Percentiles rank a stretch among this genome's conserved stretches.
Evolutionary conservation across 2,113 vertebrate species (phyloP).

Genomic region (Thamnaconus septentrionalis): DNA sequence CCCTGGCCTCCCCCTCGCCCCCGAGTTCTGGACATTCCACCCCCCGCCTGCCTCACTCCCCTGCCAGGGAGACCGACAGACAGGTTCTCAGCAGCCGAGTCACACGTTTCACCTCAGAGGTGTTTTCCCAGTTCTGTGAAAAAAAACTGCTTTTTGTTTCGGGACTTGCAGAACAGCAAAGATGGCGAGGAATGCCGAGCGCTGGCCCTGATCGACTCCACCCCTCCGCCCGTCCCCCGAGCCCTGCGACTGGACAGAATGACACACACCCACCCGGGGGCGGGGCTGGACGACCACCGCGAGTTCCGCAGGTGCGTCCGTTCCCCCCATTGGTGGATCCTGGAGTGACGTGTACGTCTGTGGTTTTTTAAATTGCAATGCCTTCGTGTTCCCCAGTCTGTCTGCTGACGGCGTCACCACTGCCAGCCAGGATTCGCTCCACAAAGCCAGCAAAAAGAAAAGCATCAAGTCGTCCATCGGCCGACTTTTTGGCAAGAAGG

Average conservation of each 20-base stretch:
- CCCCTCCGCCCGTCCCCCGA: slow-evolving; percentile 84
- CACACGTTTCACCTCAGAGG: not conserved
- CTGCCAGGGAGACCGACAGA: slow-evolving; percentile 84
- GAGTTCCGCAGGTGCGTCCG: slow-evolving; percentile 82
- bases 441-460: slow-evolving; percentile 94
- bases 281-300: slow-evolving; percentile 84
- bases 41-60: slow-evolving; percentile 86
- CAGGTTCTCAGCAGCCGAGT: slow-evolving; percentile 60
- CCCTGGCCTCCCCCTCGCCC: slow-evolving; percentile 87
- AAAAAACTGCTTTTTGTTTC: not conserved
- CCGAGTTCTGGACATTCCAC: slow-evolving; percentile 92
- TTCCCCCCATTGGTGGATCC: too few species aligned
- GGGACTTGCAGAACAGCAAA: slow-evolving; percentile 81
- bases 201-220: slow-evolving; percentile 84
- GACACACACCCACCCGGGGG: slow-evolving; percentile 88
- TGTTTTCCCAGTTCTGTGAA: not conserved
- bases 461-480: slow-evolving; percentile 95
- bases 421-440: slow-evolving; percentile 87
- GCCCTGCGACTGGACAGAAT: slow-evolving; percentile 86
- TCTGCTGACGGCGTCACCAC: slow-evolving; percentile 79
- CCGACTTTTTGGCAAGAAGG: slow-evolving; percentile 92
- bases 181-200: slow-evolving; percentile 84
- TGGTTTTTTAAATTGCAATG: not conserved
- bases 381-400: slow-evolving; percentile 59
- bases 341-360: not conserved